phyloP scores from a whole-genome alignment of 2,888 invertebrate genomes.

The Epinotia brunnichana region DNA sequence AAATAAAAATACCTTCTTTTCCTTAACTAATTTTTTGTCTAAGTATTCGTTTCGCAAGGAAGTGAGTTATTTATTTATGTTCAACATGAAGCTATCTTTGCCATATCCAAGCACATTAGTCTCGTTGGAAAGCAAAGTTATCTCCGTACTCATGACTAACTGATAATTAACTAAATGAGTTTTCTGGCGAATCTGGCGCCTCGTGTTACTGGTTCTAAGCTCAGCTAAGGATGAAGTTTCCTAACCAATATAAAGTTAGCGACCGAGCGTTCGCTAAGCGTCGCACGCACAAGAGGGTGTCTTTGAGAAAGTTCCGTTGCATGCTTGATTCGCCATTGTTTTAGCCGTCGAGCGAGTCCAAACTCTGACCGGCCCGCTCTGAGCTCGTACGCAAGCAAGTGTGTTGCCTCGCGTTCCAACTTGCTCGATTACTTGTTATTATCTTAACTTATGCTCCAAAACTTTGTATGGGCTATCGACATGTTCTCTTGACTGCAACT shows the following conservation, averaged over 20 bases:
- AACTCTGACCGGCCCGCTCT: constrained; percentile 71
- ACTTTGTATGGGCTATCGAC: constrained; percentile 68
- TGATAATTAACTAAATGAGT: constrained; percentile 38
- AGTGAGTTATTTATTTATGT: constrained; percentile 53
- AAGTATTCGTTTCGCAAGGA: constrained; percentile 48
- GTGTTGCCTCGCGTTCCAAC: constrained; percentile 67
- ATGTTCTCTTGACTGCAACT: constrained; percentile 57
- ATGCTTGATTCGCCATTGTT: constrained; percentile 82
- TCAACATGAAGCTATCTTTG: constrained; percentile 46
- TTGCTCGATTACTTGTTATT: constrained; percentile 75
- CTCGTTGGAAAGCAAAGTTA: constrained; percentile 16
- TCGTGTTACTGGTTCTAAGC: constrained; percentile 61
- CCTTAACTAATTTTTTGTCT: constrained; percentile 52
- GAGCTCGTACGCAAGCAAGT: constrained; percentile 70
- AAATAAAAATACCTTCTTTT: constrained; percentile 60
- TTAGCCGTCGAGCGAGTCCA: constrained; percentile 69
- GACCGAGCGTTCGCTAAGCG: constrained; percentile 72
- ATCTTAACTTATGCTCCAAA: constrained; percentile 70
- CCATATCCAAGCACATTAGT: constrained; percentile 13
- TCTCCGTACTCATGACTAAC: constrained; percentile 18
- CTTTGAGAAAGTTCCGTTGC: constrained; percentile 80
- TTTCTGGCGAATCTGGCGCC: constrained; percentile 41
- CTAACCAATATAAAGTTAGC: constrained; percentile 79
- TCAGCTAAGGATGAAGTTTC: constrained; percentile 71
- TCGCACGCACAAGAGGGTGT: constrained; percentile 79